phyloP scores from a whole-genome alignment of 2,797 vertebrate species.

The Sarcoramphus papa region DNA sequence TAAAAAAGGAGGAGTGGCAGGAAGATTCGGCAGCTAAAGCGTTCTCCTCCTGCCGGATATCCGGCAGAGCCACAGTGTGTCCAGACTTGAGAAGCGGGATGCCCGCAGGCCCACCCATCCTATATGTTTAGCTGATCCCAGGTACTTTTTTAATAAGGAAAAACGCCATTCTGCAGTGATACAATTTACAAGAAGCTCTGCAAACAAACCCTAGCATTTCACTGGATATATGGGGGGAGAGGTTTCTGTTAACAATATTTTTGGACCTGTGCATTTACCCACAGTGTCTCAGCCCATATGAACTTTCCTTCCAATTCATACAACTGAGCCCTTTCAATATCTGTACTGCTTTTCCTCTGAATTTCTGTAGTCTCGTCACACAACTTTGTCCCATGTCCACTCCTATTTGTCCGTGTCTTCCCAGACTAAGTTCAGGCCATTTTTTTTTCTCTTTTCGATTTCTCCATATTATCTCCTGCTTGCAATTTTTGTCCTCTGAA shows the following conservation, averaged over 20 bases:
- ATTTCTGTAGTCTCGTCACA: background rate
- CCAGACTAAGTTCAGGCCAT: too few species aligned
- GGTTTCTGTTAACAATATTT: background rate
- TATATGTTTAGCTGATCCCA: background rate
- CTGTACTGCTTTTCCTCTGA: background rate
- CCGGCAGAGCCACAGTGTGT: background rate
- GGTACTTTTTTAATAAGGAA: background rate
- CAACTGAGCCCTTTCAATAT: background rate
- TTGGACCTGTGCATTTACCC: background rate
- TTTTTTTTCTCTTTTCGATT: background rate
- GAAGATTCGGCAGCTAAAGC: background rate
- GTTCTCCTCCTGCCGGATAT: accelerated
- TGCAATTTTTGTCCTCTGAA: background rate
- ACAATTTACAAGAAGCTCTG: background rate
- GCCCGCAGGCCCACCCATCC: background rate
- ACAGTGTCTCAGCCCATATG: background rate
- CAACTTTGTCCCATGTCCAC: background rate
- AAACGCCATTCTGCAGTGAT: background rate
- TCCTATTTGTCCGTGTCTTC: background rate
- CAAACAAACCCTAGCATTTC: background rate
- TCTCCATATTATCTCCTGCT: background rate
- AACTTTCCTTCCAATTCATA: background rate
- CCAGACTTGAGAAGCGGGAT: background rate
- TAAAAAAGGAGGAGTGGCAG: background rate
- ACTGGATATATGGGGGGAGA: background rate